Conservation (phyloP, 2,113 vertebrate genomes). For the Caretta caretta region DNA sequence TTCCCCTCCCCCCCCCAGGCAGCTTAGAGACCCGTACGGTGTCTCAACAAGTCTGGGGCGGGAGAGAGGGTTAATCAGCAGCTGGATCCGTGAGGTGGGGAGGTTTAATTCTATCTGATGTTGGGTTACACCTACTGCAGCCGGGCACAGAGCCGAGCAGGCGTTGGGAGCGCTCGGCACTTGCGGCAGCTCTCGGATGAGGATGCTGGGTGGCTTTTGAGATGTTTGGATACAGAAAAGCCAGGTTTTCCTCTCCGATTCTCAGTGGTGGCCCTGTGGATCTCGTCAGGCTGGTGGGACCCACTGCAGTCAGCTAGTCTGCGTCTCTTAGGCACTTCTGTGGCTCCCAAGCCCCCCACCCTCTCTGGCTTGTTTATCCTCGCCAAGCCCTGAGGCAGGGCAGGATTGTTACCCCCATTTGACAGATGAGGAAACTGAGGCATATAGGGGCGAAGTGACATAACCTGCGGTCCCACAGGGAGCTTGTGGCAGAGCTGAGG, state of each 20-base stretch:
- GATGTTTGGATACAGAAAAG: too few species aligned
- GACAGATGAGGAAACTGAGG: too few species aligned
- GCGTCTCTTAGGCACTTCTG: too few species aligned
- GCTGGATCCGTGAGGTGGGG: neutral
- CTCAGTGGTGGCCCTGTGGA: neutral
- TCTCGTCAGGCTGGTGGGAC: too few species aligned
- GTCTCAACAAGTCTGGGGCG: neutral
- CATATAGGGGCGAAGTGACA: neutral
- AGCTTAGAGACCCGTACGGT: neutral
- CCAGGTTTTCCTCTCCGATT: too few species aligned
- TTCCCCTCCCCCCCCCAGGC: neutral
- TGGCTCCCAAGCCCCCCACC: neutral
- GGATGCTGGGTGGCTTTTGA: too few species aligned
- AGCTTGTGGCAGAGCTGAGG: neutral
- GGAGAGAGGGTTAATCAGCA: neutral
- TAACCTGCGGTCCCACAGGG: neutral
- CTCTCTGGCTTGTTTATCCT: neutral
- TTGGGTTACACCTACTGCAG: neutral
- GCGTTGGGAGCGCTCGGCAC: too few species aligned
- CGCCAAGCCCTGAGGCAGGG: neutral
- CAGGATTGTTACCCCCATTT: neutral
- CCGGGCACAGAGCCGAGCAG: neutral
- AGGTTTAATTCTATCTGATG: neutral
- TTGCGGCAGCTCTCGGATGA: too few species aligned
- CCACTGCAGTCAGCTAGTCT: too few species aligned